phyloP scores from a whole-genome alignment of 2,113 vertebrate genomes.

The Girardinichthys multiradiatus region DNA sequence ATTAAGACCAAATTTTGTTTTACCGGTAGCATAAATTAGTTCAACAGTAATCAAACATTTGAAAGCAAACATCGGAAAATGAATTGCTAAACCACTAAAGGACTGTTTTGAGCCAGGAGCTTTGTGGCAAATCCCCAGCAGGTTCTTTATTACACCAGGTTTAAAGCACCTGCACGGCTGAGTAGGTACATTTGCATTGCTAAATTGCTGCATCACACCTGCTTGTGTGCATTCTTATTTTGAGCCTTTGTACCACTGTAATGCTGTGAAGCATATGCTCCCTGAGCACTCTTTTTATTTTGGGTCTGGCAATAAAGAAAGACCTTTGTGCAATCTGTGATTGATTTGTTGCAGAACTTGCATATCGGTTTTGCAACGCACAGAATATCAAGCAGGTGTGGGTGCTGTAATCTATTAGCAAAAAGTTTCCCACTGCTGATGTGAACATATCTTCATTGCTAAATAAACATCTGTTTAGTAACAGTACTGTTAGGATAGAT shows the following conservation, averaged over 20 bases:
- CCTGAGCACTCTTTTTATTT: too few relatives aligned
- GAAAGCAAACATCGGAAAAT: not conserved
- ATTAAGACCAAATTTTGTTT: not conserved
- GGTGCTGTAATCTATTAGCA: not conserved
- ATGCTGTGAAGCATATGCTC: too few relatives aligned
- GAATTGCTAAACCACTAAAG: not conserved
- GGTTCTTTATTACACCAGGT: too few relatives aligned
- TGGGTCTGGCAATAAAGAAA: too few relatives aligned
- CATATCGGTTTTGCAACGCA: not conserved
- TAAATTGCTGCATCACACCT: too few relatives aligned
- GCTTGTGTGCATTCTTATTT: too few relatives aligned
- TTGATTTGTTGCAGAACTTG: too few relatives aligned
- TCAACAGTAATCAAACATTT: not conserved
- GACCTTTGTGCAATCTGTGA: too few relatives aligned
- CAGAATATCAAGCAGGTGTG: not conserved
- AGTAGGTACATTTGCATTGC: too few relatives aligned
- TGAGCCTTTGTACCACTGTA: too few relatives aligned
- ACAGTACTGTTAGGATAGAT: not conserved
- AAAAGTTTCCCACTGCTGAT: not conserved
- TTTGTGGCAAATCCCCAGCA: too few relatives aligned
- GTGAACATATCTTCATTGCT: not conserved
- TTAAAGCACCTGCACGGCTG: too few relatives aligned
- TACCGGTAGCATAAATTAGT: not conserved
- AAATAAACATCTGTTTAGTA: not conserved
- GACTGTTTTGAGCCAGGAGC: not conserved